phyloP scores from a whole-genome alignment of 2,113 vertebrate genomes.

The Petrocephalus zakoni region DNA sequence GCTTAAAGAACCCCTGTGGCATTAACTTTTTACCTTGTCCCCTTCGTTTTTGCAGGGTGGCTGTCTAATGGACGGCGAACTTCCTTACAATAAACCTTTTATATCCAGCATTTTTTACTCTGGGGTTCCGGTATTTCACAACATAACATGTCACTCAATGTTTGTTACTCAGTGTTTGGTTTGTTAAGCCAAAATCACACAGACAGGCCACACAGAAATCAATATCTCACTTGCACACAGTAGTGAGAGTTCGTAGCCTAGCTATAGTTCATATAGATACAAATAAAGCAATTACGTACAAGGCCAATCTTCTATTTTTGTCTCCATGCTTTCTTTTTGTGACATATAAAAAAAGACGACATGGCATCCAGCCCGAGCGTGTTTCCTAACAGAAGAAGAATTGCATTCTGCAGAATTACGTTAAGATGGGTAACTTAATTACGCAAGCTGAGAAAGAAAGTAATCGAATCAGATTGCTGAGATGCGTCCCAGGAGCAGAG shows the following conservation, averaged over 20 bases:
- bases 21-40: background rate
- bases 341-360: background rate
- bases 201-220: conserved; percentile 53
- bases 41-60: background rate
- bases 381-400: conserved; percentile 37
- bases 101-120: background rate
- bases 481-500: conserved; percentile 80
- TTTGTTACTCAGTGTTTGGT: conserved; percentile 53
- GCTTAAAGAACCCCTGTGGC: background rate
- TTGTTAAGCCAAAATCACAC: conserved; percentile 63
- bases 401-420: conserved; percentile 59
- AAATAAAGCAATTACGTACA: background rate
- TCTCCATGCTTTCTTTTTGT: background rate
- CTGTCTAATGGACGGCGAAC: background rate
- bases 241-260: conserved; percentile 18
- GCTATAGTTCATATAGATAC: background rate
- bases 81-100: background rate
- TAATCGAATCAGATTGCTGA: conserved; percentile 89
- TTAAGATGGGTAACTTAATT: conserved; percentile 88
- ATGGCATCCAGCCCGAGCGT: background rate
- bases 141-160: background rate
- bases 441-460: conserved; percentile 84
- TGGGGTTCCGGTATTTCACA: background rate
- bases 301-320: background rate
- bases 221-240: conserved; percentile 58